A percentile compares a stretch with the other conserved stretches of the same genome.
These are phyloP conservation scores for Eulithis testata DNA, from an alignment of 2,888 invertebrate species.

Conservation along the genomic window DNA sequence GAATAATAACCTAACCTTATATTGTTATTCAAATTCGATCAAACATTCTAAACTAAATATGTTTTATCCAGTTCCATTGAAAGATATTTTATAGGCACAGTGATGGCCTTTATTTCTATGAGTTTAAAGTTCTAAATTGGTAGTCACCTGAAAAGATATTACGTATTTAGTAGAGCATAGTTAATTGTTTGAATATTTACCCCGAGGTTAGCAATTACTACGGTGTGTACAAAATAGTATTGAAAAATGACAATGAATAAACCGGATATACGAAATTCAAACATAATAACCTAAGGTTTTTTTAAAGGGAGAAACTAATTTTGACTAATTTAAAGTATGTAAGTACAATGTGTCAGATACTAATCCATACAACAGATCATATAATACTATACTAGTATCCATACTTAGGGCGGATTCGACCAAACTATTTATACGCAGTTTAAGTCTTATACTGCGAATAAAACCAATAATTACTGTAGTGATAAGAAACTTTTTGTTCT, in stretches of 20 bases:
- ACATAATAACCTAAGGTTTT: too few species aligned
- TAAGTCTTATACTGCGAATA: too few species aligned
- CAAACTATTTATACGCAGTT: too few species aligned
- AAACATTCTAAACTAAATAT: background rate
- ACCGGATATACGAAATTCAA: background rate
- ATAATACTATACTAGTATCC: too few species aligned
- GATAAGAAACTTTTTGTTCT: too few species aligned
- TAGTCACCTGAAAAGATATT: background rate
- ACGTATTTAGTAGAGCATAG: conserved; percentile 25
- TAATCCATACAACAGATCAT: too few species aligned
- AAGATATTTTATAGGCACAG: background rate
- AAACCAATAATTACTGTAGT: too few species aligned
- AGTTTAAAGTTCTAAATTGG: conserved; percentile 2
- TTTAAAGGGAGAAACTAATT: background rate
- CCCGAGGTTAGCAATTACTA: conserved; percentile 26
- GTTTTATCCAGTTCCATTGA: background rate
- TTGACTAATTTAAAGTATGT: too few species aligned
- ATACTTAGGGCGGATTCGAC: too few species aligned
- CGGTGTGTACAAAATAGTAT: conserved; percentile 26
- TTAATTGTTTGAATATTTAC: conserved; percentile 21
- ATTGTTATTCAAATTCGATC: conserved; percentile 9
- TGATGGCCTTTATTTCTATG: conserved; percentile 4
- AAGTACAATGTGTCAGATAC: too few species aligned
- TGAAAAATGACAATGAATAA: conserved; percentile 12
- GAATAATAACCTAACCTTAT: background rate